A percentile compares a stretch with the other conserved stretches of the same genome.
These are phyloP conservation scores for Diadegma fenestrale DNA, from an alignment of 2,888 invertebrate species.

Conservation along the genomic window DNA sequence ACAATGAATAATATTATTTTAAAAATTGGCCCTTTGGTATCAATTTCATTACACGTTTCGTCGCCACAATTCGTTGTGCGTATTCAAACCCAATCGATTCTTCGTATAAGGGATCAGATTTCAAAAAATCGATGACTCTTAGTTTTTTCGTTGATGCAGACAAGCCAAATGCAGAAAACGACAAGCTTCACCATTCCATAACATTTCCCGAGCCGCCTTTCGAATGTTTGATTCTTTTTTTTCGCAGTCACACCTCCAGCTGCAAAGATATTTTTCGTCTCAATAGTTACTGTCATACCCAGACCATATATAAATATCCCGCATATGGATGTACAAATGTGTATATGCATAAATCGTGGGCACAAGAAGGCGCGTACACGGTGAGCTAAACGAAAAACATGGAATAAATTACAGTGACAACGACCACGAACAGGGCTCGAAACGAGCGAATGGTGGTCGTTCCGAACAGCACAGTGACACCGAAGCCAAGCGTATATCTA, in stretches of 20 bases:
- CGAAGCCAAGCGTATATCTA: conserved; percentile 2
- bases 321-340: not conserved
- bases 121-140: not conserved
- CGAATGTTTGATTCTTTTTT: not conserved
- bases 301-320: not conserved
- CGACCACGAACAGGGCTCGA: conserved; percentile 37
- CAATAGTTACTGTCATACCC: not conserved
- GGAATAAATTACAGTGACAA: conserved; percentile 57
- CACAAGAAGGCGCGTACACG: conserved; percentile 20
- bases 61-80: not conserved
- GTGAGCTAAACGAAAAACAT: conserved; percentile 53
- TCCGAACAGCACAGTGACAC: conserved; percentile 44
- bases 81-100: not conserved
- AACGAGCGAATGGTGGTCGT: conserved; percentile 52
- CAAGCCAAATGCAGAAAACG: no score
- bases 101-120: not conserved
- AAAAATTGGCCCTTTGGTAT: not conserved
- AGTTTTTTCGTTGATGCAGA: not conserved
- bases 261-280: not conserved
- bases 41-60: not conserved
- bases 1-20: not conserved
- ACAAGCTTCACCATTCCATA: not conserved
- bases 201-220: not conserved
- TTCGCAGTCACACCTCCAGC: not conserved
- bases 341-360: not conserved